Conservation (phyloP, 1,140 invertebrate species). For the Lepidurus arcticus region DNA sequence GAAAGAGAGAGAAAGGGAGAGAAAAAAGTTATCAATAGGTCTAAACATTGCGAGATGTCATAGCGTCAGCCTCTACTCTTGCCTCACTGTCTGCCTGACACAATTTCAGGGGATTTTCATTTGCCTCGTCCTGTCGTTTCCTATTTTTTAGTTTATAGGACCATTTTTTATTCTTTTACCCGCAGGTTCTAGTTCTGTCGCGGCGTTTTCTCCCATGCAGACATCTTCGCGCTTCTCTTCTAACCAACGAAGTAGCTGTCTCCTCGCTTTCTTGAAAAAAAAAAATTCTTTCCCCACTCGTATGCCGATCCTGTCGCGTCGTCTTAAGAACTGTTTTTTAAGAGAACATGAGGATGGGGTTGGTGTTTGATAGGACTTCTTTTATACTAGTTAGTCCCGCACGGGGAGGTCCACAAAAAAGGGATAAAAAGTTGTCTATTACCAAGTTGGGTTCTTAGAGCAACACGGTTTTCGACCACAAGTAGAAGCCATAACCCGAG, state of each 20-base stretch:
- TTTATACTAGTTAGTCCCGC: conserved; percentile 21
- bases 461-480: conserved; percentile 7
- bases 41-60: not conserved
- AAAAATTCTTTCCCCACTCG: not conserved
- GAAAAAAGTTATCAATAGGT: not conserved
- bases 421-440: conserved; percentile 19
- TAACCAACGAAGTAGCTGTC: not conserved
- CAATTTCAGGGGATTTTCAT: conserved; percentile 14
- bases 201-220: not conserved
- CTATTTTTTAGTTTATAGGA: not conserved
- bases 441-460: conserved; percentile 14
- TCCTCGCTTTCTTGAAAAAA: not conserved
- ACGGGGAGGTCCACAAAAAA: conserved; percentile 9
- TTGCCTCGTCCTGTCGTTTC: not conserved
- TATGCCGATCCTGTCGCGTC: not conserved
- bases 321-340: not conserved
- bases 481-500: conserved; percentile 14
- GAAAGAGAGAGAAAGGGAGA: not conserved
- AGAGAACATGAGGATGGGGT: not conserved
- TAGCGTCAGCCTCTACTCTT: not conserved
- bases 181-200: not conserved
- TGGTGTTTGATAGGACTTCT: conserved; percentile 19
- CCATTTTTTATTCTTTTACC: not conserved
- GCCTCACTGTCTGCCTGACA: not conserved
- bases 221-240: not conserved